Evolutionary conservation across 2,113 vertebrate species (phyloP).

Genomic region (Charadrius vociferus): DNA sequence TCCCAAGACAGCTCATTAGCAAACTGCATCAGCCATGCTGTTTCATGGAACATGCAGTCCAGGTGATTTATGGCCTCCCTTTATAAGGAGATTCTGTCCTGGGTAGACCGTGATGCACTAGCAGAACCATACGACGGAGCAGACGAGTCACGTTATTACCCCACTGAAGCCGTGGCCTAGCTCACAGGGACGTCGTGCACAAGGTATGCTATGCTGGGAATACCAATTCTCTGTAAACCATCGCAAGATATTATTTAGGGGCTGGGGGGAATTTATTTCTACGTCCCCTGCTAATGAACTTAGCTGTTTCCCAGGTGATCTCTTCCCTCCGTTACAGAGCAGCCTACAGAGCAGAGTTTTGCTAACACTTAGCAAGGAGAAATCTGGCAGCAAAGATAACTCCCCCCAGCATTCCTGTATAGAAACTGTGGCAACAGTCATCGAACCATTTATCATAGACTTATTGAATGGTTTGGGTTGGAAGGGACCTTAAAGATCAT

Average conservation of each 20-base stretch:
- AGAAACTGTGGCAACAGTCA: not conserved
- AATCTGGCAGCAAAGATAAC: not conserved
- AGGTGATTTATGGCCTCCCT: not conserved
- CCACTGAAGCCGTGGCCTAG: not conserved
- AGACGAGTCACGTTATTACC: not conserved
- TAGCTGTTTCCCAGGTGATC: not conserved
- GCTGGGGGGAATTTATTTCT: not conserved
- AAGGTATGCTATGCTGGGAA: not conserved
- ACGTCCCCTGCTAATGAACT: not conserved
- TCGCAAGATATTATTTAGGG: not conserved
- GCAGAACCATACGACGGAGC: not conserved
- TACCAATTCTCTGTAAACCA: not conserved
- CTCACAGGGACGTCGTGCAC: not conserved
- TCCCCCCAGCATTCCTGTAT: fast-evolving
- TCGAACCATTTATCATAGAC: not conserved
- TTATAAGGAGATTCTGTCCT: not conserved
- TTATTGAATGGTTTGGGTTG: no score
- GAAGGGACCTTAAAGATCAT: no score
- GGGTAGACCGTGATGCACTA: not conserved
- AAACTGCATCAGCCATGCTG: not conserved
- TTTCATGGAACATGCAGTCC: not conserved
- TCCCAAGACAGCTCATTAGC: not conserved
- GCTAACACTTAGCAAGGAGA: not conserved
- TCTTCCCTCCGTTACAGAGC: not conserved
- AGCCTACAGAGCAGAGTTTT: not conserved